Evolutionary conservation across 2,888 invertebrate genomes (phyloP), one percentile per base, ranked within the genome.

Genomic region (Bugula neritina): DNA sequence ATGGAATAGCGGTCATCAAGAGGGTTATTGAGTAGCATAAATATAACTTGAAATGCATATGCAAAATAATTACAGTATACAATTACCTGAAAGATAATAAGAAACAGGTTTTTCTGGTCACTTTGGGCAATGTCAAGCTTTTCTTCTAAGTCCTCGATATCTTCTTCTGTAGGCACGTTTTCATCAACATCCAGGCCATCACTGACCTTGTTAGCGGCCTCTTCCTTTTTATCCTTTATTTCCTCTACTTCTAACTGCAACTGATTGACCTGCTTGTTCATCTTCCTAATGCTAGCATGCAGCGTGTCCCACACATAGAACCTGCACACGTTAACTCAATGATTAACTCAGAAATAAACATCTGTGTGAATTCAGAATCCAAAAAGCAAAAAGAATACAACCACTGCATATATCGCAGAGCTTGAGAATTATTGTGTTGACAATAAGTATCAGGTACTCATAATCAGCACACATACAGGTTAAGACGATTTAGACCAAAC

Each of bases 251-350:
- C 95, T 35, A 81, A 85, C 78, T 82, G 84, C 73, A 94, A 86
- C 81, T 93, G 93, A 0, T 90, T 90, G 1, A 97, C 95, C 80
- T 95, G 94, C 81, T 93, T 93, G 82, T 94, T 94, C 92, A 97
- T 95, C 86, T 96, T 97, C 79, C 92, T 91, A 71, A 98, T 93
- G 1, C 97, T 97, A 73, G 94, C 86, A 84, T 97, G 95, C 72
- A 99, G 87, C 74, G 98, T 90, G 86, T 99, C 98, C 97, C 98
- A 99, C 27, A 97, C 88, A 84, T 93, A 96, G 80, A 91, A 89
- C 85, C 94, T 93, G 78, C 57, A 77, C 77, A 77, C 73, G 43
- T n/a, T n/a, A n/a, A n/a, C n/a, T n/a, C n/a, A n/a, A n/a, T n/a
- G n/a, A n/a, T n/a, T n/a, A n/a, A n/a, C n/a, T n/a, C n/a, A n/a